A percentile compares a stretch with the other conserved stretches of the same genome.
Conservation (phyloP, 2,113 vertebrate species). For the Notothenia rossii region DNA sequence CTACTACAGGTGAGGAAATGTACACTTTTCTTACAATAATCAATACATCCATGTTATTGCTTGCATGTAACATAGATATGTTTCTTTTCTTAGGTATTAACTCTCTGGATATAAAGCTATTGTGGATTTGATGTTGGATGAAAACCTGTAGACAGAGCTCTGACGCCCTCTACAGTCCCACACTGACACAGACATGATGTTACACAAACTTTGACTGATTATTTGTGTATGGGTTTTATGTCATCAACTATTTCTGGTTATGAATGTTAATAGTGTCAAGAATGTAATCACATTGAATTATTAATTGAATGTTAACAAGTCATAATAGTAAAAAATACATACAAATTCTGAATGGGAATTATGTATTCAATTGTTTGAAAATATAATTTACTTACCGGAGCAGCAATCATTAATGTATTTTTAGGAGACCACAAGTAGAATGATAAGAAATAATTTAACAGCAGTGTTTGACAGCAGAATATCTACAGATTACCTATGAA, state of each 20-base stretch:
- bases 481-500: too few species aligned
- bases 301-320: not conserved
- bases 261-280: not conserved
- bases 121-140: not conserved
- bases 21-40: not conserved
- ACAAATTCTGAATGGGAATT: not conserved
- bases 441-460: too few species aligned
- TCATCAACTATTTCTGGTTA: not conserved
- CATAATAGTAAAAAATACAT: not conserved
- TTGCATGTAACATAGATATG: not conserved
- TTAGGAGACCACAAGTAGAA: not conserved
- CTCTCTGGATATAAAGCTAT: not conserved
- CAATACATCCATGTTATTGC: not conserved
- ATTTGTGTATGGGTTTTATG: not conserved
- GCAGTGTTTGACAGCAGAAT: too few species aligned
- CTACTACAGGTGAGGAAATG: conserved; percentile 66
- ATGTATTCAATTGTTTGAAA: not conserved
- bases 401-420: not conserved
- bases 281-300: conserved; percentile 6
- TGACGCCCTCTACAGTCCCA: conserved; percentile 37
- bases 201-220: not conserved
- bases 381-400: not conserved
- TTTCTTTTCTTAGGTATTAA: conserved; percentile 60
- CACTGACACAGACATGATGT: not conserved
- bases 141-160: conserved; percentile 6